phyloP scores from a whole-genome alignment of 2,797 vertebrate species.

The Brotula barbata region DNA sequence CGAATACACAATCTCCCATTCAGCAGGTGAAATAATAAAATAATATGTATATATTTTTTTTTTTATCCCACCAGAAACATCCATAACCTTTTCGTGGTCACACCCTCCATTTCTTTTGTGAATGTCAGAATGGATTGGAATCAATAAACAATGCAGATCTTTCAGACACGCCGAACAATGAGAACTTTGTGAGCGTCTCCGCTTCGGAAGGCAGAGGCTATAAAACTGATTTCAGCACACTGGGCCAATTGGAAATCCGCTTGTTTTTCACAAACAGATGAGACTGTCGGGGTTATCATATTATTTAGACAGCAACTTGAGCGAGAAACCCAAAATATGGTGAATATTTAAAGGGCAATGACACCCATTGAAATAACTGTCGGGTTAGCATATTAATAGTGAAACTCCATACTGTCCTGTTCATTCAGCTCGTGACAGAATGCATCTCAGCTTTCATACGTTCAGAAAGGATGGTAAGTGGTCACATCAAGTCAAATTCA shows the following conservation, averaged over 20 bases:
- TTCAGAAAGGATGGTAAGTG: background rate
- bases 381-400: no score
- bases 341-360: no score
- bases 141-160: conserved; percentile 49
- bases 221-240: conserved; percentile 13
- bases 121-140: conserved; percentile 12
- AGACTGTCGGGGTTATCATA: background rate
- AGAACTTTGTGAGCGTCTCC: conserved; percentile 26
- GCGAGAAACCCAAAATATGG: background rate
- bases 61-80: background rate
- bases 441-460: no score
- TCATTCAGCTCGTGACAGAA: background rate
- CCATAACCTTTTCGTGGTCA: background rate
- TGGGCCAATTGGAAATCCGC: conserved; percentile 3
- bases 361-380: background rate
- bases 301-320: background rate
- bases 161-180: conserved; percentile 44
- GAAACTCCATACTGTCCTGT: background rate
- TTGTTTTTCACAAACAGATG: conserved; percentile 36
- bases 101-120: background rate
- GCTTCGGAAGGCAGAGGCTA: conserved; percentile 8
- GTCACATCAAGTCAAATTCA: no score
- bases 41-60: background rate
- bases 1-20: background rate
- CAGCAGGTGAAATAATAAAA: background rate